These are phyloP conservation scores for Zygothrica quintamaculata DNA, from an alignment of 2,888 invertebrate species.

Conservation along the genomic window DNA sequence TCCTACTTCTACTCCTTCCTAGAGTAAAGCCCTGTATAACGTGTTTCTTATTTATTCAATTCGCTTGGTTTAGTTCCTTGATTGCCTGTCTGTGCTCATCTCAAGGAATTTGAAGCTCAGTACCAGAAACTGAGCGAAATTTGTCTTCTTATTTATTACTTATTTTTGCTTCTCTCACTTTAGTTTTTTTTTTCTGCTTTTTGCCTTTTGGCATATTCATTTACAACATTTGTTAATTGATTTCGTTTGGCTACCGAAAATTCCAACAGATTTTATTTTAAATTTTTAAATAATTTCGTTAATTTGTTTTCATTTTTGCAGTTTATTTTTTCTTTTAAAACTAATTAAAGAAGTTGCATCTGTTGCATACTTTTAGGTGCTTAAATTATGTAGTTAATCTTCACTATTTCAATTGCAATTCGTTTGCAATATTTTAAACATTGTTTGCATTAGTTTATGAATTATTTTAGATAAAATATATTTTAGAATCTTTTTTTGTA, in stretches of 20 bases:
- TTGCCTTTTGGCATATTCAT: slow-evolving; percentile 40
- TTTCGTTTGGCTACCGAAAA: slow-evolving; percentile 10
- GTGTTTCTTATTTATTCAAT: slow-evolving; percentile 78
- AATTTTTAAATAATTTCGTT: background rate
- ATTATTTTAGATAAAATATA: too few relatives aligned
- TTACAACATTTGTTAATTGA: slow-evolving; percentile 49
- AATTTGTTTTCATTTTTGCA: slow-evolving; percentile 3
- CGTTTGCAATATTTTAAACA: too few relatives aligned
- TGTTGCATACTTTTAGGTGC: slow-evolving; percentile 54
- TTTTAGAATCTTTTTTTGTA: too few relatives aligned
- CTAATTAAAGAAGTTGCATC: background rate
- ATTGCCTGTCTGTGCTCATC: slow-evolving; percentile 63
- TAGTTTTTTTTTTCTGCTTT: slow-evolving; percentile 2
- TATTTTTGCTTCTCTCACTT: too few relatives aligned
- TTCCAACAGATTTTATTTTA: background rate
- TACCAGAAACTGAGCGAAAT: background rate
- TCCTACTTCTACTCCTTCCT: background rate
- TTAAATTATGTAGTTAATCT: background rate
- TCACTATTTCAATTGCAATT: too few relatives aligned
- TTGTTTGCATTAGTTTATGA: too few relatives aligned
- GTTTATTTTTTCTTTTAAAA: slow-evolving; percentile 9
- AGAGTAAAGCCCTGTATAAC: slow-evolving; percentile 32
- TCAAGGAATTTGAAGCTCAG: slow-evolving; percentile 1
- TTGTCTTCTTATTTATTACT: too few relatives aligned
- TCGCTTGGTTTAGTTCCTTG: slow-evolving; percentile 80